Evolutionary conservation across 2,113 vertebrate species (phyloP).

Genomic region (Prinia subflava): DNA sequence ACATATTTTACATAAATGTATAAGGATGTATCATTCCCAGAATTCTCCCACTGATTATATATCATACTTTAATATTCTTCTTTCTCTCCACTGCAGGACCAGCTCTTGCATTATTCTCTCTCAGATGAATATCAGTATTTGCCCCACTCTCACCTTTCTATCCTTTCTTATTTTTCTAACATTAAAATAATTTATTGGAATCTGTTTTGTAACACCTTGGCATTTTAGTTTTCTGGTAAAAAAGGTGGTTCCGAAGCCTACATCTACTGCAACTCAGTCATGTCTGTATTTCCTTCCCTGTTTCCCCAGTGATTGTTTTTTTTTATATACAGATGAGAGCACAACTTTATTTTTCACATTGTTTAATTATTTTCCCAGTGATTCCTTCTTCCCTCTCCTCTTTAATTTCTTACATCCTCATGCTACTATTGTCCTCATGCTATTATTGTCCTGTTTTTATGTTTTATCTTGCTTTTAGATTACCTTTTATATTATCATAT

Average conservation of each 20-base stretch:
- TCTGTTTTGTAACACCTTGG: background rate
- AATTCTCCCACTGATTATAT: background rate
- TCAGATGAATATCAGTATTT: background rate
- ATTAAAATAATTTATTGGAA: background rate
- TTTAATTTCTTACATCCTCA: background rate
- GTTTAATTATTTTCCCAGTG: background rate
- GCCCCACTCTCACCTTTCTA: background rate
- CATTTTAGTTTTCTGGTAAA: background rate
- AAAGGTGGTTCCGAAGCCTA: background rate
- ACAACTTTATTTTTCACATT: background rate
- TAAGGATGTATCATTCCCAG: background rate
- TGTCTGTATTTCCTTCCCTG: background rate
- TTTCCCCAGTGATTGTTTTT: fast-evolving
- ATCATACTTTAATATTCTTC: background rate
- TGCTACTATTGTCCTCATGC: background rate
- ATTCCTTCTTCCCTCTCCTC: background rate
- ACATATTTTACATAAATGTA: background rate
- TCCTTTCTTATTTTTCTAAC: background rate
- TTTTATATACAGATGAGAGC: no score
- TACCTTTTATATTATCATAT: background rate
- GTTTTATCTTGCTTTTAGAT: background rate
- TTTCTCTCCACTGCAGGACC: background rate
- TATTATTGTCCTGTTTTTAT: background rate
- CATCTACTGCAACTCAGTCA: background rate
- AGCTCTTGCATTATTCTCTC: background rate